phyloP scores from a whole-genome alignment of 2,797 vertebrate species.

The Clarias laeviceps region DNA sequence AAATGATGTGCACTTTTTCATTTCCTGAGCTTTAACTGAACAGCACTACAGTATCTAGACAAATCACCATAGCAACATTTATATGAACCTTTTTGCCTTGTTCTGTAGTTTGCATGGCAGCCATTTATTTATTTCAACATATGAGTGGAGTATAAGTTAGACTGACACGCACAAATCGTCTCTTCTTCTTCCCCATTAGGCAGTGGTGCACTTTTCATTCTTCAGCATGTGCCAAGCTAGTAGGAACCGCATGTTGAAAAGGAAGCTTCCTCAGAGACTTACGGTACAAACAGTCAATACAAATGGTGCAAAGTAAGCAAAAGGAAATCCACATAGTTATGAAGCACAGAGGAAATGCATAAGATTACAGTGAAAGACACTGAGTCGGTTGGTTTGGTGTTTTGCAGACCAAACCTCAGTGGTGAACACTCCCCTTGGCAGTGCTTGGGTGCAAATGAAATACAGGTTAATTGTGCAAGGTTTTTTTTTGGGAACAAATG shows the following conservation, averaged over 20 bases:
- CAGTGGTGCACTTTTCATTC: conserved; percentile 24
- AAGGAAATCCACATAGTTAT: background rate
- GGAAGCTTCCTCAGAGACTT: conserved; percentile 4
- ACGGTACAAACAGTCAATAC: conserved; percentile 1
- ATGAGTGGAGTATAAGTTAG: background rate
- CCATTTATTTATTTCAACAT: background rate
- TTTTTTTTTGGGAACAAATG: conserved; percentile 5
- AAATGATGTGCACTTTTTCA: background rate
- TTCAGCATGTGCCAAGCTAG: conserved; percentile 11
- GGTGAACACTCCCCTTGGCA: background rate
- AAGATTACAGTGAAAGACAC: background rate
- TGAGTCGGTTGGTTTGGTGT: background rate
- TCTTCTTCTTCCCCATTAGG: conserved; percentile 8
- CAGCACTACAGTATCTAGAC: background rate
- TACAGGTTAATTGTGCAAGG: background rate
- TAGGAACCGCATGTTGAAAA: conserved; percentile 12
- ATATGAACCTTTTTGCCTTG: background rate
- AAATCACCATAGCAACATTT: conserved; percentile 15
- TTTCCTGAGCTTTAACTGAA: background rate
- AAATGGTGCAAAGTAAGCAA: conserved; percentile 2
- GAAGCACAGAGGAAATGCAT: background rate
- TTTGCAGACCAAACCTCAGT: background rate
- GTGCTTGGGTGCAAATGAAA: background rate
- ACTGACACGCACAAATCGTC: background rate
- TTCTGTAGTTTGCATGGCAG: background rate